These are phyloP conservation scores for Chromoteleia sp. DNA, from an alignment of 2,888 invertebrate species.

Conservation along the genomic window DNA sequence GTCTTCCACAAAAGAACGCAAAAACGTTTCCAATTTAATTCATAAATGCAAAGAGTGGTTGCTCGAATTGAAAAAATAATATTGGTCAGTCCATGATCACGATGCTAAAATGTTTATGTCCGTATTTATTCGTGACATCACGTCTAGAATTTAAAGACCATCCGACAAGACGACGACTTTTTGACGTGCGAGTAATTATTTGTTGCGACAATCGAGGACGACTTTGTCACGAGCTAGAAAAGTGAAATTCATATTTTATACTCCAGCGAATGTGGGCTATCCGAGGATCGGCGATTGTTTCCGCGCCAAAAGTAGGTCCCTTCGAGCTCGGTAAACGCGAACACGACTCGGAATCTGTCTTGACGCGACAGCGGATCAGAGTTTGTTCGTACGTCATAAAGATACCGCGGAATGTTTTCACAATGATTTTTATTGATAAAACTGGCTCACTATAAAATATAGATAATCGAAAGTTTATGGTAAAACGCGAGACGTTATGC, in stretches of 20 bases:
- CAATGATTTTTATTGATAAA: constrained; percentile 26
- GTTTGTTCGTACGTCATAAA: constrained; percentile 39
- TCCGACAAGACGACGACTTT: not conserved
- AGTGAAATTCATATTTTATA: not conserved
- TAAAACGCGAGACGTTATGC: constrained; percentile 13
- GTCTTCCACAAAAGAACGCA: constrained; percentile 1
- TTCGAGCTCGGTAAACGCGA: not conserved
- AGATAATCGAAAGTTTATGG: constrained; percentile 50
- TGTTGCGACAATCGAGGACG: not conserved
- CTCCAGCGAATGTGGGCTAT: not conserved
- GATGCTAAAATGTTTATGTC: not conserved
- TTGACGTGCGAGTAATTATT: constrained; percentile 32
- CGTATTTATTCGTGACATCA: constrained; percentile 16
- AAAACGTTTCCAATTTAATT: constrained; percentile 19
- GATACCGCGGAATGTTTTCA: constrained; percentile 5
- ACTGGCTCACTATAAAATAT: constrained; percentile 22
- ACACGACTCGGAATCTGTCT: not conserved
- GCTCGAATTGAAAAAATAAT: not conserved
- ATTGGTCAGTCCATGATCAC: not conserved
- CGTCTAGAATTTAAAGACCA: too few species aligned
- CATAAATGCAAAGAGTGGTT: constrained; percentile 6
- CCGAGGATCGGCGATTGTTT: not conserved
- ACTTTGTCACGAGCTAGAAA: constrained; percentile 6
- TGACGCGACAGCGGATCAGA: constrained; percentile 9
- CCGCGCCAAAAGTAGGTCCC: constrained; percentile 3